Evolutionary conservation across 23 tunicate genomes (phyloP), one percentile per base, ranked within the genome.

Genomic region (Pegea sp.): DNA sequence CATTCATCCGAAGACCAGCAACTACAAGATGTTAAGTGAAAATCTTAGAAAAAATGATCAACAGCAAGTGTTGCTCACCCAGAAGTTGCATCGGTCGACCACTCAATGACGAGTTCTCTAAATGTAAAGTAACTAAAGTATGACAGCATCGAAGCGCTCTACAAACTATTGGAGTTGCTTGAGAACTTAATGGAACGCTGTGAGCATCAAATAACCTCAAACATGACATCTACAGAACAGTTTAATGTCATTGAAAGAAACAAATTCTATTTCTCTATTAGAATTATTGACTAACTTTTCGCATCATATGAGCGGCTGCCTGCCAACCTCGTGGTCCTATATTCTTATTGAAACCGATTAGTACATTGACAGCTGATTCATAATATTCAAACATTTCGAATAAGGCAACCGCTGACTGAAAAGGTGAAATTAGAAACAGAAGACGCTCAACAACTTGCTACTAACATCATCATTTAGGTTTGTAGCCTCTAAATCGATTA

Each of bases 311-410:
- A 18, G 97, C 89, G 19, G 87, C 87, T 2, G 97, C 87, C 60
- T 75, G 87, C 97, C 97, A 88, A 19, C 97, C 97, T 54, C 90
- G 31, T 27, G 86, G 70, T 42, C 97, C 97, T 22, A 88, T 64
- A 53, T 88, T 88, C 44, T 63, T 69, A 69, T 88, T 88, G 58
- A 88, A 88, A 21, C 97, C 97, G 11, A 77, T 65, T 26, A 75
- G 56, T 3, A 88, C 97, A 24, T 88, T 88, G 44, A 70, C 97
- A 27, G 90, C 97, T 0, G 78, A 69, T 48, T 88, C 97, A 29
- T 88, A 88, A 65, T 69, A 77, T 54, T 75, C 79, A 5, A 88
- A 65, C 97, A 88, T 88, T 44, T 86, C 96, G 38, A 75, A 74
- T 29, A 74, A 49, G n/a, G 86, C 67, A 13, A 87, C 86, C 1